A percentile compares a stretch with the other conserved stretches of the same genome.
phyloP scores from a whole-genome alignment of 92 coral and sea anemone species.

The Parazoanthus swiftii region DNA sequence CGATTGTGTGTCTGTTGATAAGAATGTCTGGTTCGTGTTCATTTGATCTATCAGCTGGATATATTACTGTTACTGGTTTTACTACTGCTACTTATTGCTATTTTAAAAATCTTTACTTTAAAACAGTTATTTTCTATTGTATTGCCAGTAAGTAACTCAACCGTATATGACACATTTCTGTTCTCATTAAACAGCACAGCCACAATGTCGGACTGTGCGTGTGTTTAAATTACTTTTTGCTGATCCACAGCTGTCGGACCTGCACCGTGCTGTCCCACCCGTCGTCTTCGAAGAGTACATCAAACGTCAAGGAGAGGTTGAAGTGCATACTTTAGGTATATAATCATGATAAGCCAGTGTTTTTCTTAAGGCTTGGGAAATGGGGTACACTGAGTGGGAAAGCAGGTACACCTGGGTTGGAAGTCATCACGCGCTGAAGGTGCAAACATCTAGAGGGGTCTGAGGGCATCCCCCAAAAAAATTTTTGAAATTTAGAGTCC shows the following conservation, averaged over 20 bases:
- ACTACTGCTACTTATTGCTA: neutral
- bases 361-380: no score
- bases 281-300: constrained; percentile 39
- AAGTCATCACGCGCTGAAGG: no score
- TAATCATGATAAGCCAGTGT: no score
- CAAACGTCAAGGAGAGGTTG: constrained; percentile 36
- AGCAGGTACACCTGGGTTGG: no score
- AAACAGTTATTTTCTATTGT: neutral
- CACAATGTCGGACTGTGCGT: neutral
- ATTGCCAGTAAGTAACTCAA: neutral
- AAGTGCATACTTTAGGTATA: constrained; percentile 34
- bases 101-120: neutral
- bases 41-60: no score
- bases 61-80: no score
- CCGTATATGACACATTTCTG: neutral
- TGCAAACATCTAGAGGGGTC: no score
- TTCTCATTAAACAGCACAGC: neutral
- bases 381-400: no score
- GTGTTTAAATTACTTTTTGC: neutral
- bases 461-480: no score
- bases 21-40: no score
- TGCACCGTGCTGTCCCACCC: constrained; percentile 34
- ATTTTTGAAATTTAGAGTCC: no score
- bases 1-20: no score
- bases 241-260: constrained; percentile 22